These are phyloP conservation scores for Bibio marci DNA, from an alignment of 2,888 invertebrate genomes.

Conservation along the genomic window DNA sequence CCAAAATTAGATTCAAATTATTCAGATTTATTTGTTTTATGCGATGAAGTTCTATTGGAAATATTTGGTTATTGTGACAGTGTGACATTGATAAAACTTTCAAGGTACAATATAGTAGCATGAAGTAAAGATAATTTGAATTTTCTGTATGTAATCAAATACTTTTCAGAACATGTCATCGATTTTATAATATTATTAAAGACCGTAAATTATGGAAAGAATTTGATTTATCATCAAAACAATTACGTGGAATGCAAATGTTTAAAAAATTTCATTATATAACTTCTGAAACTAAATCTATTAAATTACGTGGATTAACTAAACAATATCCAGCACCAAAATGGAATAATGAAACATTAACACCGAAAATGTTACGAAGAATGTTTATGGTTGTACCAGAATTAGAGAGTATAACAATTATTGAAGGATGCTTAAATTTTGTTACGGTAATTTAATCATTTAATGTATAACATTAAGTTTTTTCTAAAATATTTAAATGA, in stretches of 20 bases:
- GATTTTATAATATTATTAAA: conserved; percentile 20
- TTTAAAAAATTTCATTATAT: conserved; percentile 20
- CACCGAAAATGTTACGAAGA: conserved; percentile 16
- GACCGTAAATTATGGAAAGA: conserved; percentile 25
- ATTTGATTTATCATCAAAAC: conserved; percentile 21
- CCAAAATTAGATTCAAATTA: no score
- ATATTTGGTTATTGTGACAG: conserved; percentile 25
- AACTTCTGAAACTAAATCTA: conserved; percentile 18
- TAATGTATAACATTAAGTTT: no score
- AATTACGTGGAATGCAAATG: conserved; percentile 18
- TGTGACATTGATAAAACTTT: conserved; percentile 19
- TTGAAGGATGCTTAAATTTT: conserved; percentile 25
- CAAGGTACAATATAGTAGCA: conserved; percentile 20
- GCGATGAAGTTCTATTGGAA: conserved; percentile 25
- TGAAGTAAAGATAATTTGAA: background rate
- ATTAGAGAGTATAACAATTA: conserved; percentile 19
- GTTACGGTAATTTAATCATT: conserved; percentile 15
- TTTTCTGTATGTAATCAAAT: background rate
- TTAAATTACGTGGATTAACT: conserved; percentile 22
- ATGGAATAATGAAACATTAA: conserved; percentile 15
- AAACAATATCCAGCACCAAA: conserved; percentile 14
- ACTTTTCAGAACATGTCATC: conserved; percentile 22
- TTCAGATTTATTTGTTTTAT: no score
- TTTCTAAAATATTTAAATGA: no score
- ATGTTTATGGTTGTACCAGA: conserved; percentile 18